Conservation (phyloP, 1,140 invertebrate genomes). For the Tetranychus urticae region DNA sequence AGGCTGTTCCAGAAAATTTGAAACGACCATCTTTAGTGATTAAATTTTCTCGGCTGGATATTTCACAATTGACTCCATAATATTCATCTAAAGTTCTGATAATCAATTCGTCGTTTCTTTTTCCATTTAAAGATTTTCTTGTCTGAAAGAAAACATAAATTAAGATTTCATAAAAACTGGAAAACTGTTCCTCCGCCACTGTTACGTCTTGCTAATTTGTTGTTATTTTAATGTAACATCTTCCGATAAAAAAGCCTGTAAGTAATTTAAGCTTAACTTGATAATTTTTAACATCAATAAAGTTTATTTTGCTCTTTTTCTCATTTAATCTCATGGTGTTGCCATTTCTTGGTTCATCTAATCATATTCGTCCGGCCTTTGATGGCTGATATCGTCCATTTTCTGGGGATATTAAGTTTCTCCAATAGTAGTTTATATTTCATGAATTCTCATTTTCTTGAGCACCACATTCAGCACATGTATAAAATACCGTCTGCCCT, state of each 20-base stretch:
- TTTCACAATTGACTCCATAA: conserved; percentile 18
- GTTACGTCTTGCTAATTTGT: conserved; percentile 40
- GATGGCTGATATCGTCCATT: no score
- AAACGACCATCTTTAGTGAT: not conserved
- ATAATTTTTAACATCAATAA: not conserved
- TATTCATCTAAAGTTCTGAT: conserved; percentile 45
- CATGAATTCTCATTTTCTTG: conserved; percentile 10
- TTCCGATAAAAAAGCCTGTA: no score
- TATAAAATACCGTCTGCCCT: conserved; percentile 95
- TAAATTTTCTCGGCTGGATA: conserved; percentile 11
- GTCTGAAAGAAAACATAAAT: conserved; percentile 65
- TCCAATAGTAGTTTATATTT: not conserved
- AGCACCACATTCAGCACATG: conserved; percentile 57
- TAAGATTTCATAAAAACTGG: conserved; percentile 79
- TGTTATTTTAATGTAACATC: no score
- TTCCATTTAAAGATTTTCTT: conserved; percentile 47
- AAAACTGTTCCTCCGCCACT: conserved; percentile 93
- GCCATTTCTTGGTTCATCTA: not conserved
- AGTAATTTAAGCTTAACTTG: not conserved
- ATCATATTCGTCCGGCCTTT: not conserved
- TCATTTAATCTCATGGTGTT: not conserved
- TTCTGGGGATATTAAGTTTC: no score
- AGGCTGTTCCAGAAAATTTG: conserved; percentile 69
- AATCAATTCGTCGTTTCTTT: conserved; percentile 60
- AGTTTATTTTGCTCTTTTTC: not conserved